phyloP scores from a whole-genome alignment of 2,888 invertebrate species.

The Athalia rosae region DNA sequence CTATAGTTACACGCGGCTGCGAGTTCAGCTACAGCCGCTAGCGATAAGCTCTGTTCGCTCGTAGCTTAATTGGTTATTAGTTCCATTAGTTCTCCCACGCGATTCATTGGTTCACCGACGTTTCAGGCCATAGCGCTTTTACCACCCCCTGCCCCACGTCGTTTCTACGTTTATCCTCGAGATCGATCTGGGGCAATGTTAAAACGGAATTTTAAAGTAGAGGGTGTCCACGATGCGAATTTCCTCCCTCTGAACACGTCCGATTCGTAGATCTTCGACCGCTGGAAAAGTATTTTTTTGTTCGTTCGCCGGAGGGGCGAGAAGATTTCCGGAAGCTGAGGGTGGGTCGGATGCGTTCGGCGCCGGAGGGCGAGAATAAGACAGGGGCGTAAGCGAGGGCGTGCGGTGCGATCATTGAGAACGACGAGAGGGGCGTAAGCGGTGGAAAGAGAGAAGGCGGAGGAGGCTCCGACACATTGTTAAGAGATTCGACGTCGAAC shows the following conservation, averaged over 20 bases:
- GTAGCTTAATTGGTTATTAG: conserved; percentile 37
- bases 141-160: background rate
- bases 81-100: conserved; percentile 36
- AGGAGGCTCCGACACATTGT: conserved; percentile 45
- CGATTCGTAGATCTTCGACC: too few species aligned
- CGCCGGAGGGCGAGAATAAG: too few species aligned
- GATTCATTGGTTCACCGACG: conserved; percentile 26
- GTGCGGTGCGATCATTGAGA: conserved; percentile 46
- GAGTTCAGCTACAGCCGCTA: too few species aligned
- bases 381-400: too few species aligned
- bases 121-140: background rate
- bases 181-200: background rate
- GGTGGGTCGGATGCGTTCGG: too few species aligned
- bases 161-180: background rate
- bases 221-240: too few species aligned
- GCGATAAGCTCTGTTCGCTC: conserved; percentile 30
- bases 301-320: too few species aligned
- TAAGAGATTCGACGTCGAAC: conserved; percentile 31
- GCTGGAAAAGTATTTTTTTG: too few species aligned
- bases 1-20: background rate
- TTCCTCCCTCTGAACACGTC: too few species aligned
- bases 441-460: conserved; percentile 41
- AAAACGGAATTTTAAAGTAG: background rate
- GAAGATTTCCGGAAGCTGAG: too few species aligned
- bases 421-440: conserved; percentile 41